Evolutionary conservation across 2,888 invertebrate genomes (phyloP), one percentile per base, ranked within the genome.

Genomic region (Polydrusus cervinus): DNA sequence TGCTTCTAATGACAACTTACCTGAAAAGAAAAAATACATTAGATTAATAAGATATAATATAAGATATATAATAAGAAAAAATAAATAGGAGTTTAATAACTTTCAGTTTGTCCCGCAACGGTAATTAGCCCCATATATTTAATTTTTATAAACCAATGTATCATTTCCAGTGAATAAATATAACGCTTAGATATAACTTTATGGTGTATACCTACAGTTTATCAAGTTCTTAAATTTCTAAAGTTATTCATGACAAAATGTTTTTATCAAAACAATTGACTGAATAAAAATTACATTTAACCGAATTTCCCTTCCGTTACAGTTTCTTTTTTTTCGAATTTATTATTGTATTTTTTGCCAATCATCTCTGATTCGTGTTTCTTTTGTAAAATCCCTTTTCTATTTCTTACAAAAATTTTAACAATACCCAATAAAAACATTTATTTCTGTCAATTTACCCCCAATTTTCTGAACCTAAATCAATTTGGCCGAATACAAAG

Each of bases 391-490:
- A 70, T 62, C 40, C 53, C 61, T 25, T 64, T 38, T 53, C 70
- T 30, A 45, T 49, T 69, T 64, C 51, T 34, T 13, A 20, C 70
- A 16, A 66, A 66, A 73, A 34, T 61, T 57, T 66, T 73, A 66
- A 67, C 73, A 73, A 73, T 73, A 45, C 34, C 73, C 68, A 73
- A 73, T 68, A 73, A 73, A 73, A 73, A 68, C 68, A 53, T 68
- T 67, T 65, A 73, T 73, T 73, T 68, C 68, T 68, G 71, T 71
- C 71, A 71, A 71, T 71, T 71, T 71, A 43, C 55, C 67, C 67
- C 62, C 73, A 75, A 75, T 71, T 68, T 66, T 62, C 45, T 75
- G 71, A 75, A 67, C 75, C 71, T 66, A 75, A 75, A 71, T 75
- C 71, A 75, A 75, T 75, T 68, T 71, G 16, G 61, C 11, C 25